phyloP scores from a whole-genome alignment of 2,797 vertebrate genomes.

The Rhinoraja longicauda region DNA sequence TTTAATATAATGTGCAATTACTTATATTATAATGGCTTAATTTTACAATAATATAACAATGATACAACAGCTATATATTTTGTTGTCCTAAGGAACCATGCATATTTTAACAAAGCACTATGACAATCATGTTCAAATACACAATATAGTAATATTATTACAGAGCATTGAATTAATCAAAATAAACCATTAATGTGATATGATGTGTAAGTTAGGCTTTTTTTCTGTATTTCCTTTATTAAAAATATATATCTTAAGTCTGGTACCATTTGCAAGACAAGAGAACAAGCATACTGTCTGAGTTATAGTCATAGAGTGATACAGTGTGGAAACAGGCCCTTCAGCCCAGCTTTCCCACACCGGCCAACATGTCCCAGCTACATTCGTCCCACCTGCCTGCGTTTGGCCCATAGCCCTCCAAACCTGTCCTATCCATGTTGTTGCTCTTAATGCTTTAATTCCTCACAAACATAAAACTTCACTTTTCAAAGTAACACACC shows the following conservation, averaged over 20 bases:
- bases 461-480: too few species aligned
- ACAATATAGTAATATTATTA: background rate
- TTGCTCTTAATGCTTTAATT: background rate
- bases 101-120: background rate
- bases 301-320: background rate
- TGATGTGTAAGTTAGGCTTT: background rate
- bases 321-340: too few species aligned
- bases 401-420: too few species aligned
- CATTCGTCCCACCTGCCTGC: too few species aligned
- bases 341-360: too few species aligned
- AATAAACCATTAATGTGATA: background rate
- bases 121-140: background rate
- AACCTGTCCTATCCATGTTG: too few species aligned
- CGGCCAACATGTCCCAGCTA: too few species aligned
- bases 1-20: background rate
- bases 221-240: background rate
- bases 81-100: background rate
- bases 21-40: background rate
- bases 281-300: background rate
- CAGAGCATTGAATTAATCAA: background rate
- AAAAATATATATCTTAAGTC: background rate
- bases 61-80: background rate
- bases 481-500: too few species aligned
- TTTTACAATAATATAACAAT: background rate
- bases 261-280: background rate